A percentile compares a stretch with the other conserved stretches of the same genome.
Conservation (phyloP, 2,113 vertebrate species). For the Manacus vitellinus region DNA sequence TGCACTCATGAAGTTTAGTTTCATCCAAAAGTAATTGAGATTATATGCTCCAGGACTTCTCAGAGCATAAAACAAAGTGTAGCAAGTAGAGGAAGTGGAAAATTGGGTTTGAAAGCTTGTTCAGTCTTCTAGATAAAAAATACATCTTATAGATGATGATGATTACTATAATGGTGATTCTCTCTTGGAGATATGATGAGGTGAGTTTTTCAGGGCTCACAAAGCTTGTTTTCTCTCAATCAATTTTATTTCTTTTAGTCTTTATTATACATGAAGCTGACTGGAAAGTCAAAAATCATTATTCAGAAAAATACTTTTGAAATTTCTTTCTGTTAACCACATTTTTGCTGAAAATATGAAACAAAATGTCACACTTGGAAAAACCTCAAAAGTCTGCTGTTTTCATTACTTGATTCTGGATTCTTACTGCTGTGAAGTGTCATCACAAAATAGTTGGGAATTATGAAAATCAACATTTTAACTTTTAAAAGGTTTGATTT, state of each 20-base stretch:
- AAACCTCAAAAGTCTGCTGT: not conserved
- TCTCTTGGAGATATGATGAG: not conserved
- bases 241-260: not conserved
- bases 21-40: not conserved
- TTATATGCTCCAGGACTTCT: not conserved
- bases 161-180: not conserved
- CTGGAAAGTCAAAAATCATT: not conserved
- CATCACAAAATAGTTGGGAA: not conserved
- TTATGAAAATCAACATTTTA: not conserved
- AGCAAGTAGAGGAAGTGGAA: not conserved
- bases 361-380: not conserved
- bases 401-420: not conserved
- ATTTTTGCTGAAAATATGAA: not conserved
- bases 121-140: not conserved
- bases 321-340: not conserved
- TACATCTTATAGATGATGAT: not conserved
- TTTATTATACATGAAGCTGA: not conserved
- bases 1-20: not conserved
- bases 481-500: not conserved
- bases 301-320: not conserved
- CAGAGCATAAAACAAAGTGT: not conserved
- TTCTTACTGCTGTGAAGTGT: not conserved
- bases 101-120: not conserved
- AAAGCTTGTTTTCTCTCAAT: not conserved
- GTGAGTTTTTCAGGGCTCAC: not conserved